Conservation (phyloP, 2,888 invertebrate genomes). For the Ypsolopha sequella region DNA sequence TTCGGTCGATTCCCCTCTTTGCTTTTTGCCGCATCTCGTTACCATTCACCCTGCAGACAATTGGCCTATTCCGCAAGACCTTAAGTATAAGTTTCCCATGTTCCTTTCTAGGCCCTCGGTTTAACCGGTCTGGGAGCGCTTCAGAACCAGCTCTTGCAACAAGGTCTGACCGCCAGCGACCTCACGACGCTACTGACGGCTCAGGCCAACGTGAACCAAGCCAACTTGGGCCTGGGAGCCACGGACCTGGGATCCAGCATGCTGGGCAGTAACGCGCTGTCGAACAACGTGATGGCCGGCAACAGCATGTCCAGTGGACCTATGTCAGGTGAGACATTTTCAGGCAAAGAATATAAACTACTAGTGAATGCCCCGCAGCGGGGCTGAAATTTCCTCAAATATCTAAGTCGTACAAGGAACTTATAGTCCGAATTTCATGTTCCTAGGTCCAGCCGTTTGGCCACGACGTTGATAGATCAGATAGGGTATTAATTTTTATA, state of each 20-base stretch:
- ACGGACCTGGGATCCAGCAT: conserved; percentile 1
- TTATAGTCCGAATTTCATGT: too few relatives aligned
- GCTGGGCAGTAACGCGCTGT: conserved; percentile 17
- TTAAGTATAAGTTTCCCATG: neutral
- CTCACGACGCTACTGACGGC: conserved; percentile 49
- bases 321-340: conserved; percentile 35
- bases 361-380: neutral
- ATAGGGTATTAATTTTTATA: too few relatives aligned
- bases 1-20: too few relatives aligned
- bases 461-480: too few relatives aligned
- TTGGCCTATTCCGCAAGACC: too few relatives aligned
- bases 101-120: conserved; percentile 46
- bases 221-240: conserved; percentile 21
- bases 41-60: too few relatives aligned
- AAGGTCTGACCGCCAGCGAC: conserved; percentile 58
- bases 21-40: too few relatives aligned
- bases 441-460: too few relatives aligned
- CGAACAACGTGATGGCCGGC: conserved; percentile 32
- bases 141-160: conserved; percentile 60
- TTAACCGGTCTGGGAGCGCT: conserved; percentile 57
- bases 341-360: neutral
- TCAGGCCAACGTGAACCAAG: conserved; percentile 40
- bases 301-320: conserved; percentile 46
- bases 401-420: too few relatives aligned
- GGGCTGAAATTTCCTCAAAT: too few relatives aligned